Percentiles rank a stretch among this genome's conserved stretches.
Conservation (phyloP, 2,113 vertebrate species). For the Scomber colias region DNA sequence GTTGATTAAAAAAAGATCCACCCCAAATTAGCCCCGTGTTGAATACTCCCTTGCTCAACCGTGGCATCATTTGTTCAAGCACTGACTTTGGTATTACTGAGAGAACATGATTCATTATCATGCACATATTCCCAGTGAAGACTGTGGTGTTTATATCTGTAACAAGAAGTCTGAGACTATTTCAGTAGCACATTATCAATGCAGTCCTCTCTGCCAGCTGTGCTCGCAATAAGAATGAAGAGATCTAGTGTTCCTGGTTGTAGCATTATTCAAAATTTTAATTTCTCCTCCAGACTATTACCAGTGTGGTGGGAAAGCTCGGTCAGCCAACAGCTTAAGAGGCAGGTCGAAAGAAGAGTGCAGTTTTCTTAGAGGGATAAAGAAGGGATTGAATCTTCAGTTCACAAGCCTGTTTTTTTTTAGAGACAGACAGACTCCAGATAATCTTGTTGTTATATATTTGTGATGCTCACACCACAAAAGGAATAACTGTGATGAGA, state of each 20-base stretch:
- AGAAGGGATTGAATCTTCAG: conserved; percentile 1
- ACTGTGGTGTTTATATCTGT: conserved; percentile 36
- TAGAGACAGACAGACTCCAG: conserved; percentile 13
- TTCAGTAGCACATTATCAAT: conserved; percentile 35
- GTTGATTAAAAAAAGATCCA: conserved; percentile 23
- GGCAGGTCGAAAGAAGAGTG: conserved; percentile 2
- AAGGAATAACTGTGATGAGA: conserved; percentile 1
- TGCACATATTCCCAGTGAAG: conserved; percentile 43
- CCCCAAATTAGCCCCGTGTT: conserved; percentile 9
- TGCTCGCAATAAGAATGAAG: conserved; percentile 36
- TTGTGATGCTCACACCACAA: background rate
- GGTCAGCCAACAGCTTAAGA: conserved; percentile 16
- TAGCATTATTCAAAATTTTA: conserved; percentile 30
- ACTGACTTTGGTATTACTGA: conserved; percentile 19
- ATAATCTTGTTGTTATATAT: conserved; percentile 7
- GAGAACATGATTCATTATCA: conserved; percentile 37
- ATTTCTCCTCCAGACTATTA: conserved; percentile 28
- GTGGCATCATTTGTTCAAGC: too few species aligned
- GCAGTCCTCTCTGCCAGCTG: conserved; percentile 4
- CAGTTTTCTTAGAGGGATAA: background rate
- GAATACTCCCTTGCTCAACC: background rate
- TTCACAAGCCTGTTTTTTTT: background rate
- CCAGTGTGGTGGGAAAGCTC: conserved; percentile 11
- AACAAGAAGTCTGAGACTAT: conserved; percentile 38
- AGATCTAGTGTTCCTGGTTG: conserved; percentile 26